These are phyloP conservation scores for Petrocephalus microphthalmus DNA, from an alignment of 2,113 vertebrate species.

Conservation along the genomic window DNA sequence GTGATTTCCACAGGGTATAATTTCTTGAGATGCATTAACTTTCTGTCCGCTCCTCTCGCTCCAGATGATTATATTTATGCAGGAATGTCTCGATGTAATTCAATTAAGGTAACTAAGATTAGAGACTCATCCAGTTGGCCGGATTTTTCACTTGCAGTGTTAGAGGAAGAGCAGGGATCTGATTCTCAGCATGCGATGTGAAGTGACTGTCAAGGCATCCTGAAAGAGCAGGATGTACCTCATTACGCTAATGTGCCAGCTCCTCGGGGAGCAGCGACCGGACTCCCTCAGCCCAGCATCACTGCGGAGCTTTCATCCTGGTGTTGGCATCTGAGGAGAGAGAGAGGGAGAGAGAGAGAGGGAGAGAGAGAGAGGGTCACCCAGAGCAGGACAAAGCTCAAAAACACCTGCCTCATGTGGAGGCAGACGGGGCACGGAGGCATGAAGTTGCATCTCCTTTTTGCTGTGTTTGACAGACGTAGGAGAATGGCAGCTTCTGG, in stretches of 20 bases:
- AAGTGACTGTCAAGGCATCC: conserved; percentile 14
- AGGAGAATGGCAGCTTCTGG: not conserved
- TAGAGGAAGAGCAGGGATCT: not conserved
- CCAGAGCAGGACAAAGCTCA: not conserved
- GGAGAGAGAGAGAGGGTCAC: not conserved
- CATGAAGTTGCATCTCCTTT: not conserved
- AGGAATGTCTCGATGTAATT: not conserved
- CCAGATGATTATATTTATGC: not conserved
- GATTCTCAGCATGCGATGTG: not conserved
- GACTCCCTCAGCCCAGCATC: conserved; percentile 20
- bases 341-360: not conserved
- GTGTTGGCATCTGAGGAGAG: not conserved
- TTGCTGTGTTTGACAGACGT: not conserved
- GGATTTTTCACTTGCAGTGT: not conserved
- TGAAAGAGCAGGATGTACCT: conserved; percentile 37
- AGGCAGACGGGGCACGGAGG: not conserved
- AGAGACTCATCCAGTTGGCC: not conserved
- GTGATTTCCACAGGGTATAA: not conserved
- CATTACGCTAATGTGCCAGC: conserved; percentile 61
- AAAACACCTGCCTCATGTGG: not conserved
- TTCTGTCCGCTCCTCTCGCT: not conserved
- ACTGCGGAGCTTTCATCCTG: conserved; percentile 27
- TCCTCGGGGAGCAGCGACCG: conserved; percentile 46
- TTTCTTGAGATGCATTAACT: conserved; percentile 6
- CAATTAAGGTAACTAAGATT: not conserved